Evolutionary conservation across 1,140 invertebrate species (phyloP).

Genomic region (Macrobrachium nipponense): DNA sequence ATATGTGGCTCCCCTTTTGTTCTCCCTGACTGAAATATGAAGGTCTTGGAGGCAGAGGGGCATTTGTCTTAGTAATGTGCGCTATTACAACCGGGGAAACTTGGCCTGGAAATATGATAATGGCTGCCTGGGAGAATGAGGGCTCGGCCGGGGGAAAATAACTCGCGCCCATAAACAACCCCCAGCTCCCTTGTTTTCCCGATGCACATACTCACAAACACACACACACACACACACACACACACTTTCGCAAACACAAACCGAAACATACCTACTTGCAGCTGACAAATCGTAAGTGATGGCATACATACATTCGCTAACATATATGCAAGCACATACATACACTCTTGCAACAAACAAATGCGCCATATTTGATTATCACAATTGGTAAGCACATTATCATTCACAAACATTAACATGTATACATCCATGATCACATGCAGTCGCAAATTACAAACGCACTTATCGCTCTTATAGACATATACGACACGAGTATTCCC

Average conservation of each 20-base stretch:
- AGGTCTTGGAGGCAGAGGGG: slow-evolving; percentile 55
- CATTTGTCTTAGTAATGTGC: slow-evolving; percentile 62
- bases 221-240: slow-evolving; percentile 20
- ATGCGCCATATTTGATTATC: no score
- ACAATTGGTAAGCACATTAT: background rate
- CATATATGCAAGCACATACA: background rate
- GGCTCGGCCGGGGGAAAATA: slow-evolving; percentile 50
- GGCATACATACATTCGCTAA: background rate
- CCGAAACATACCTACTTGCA: background rate
- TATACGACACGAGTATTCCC: no score
- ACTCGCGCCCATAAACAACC: slow-evolving; percentile 54
- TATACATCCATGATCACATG: no score
- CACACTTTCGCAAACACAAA: slow-evolving; percentile 9
- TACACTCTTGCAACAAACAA: background rate
- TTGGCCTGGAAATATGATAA: slow-evolving; percentile 59
- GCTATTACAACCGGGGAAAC: slow-evolving; percentile 57
- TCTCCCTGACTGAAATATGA: slow-evolving; percentile 59
- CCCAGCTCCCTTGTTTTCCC: slow-evolving; percentile 48
- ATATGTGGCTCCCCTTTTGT: slow-evolving; percentile 51
- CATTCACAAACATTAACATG: no score
- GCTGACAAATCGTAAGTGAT: background rate
- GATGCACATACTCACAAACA: slow-evolving; percentile 21
- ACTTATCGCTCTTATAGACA: no score
- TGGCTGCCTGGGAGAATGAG: slow-evolving; percentile 57
- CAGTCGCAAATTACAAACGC: no score